Evolutionary conservation across 2,797 vertebrate genomes (phyloP).

Genomic region (Ciconia nigra): DNA sequence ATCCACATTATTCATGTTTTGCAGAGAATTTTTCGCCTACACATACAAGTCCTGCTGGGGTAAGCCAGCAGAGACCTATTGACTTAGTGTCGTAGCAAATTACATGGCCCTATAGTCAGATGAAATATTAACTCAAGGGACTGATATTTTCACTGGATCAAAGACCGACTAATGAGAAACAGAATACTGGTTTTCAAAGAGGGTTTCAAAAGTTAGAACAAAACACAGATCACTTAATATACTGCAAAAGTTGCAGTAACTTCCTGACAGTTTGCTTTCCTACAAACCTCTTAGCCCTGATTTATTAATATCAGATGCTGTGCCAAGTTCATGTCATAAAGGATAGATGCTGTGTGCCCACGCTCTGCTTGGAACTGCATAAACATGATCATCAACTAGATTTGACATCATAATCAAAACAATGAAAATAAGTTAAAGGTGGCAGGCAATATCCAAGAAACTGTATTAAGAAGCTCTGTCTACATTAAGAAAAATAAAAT

Average conservation of each 20-base stretch:
- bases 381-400: slow-evolving; percentile 25
- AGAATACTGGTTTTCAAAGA: slow-evolving; percentile 10
- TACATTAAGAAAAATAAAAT: slow-evolving; percentile 8
- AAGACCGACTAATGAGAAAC: slow-evolving; percentile 48
- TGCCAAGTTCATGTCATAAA: slow-evolving; percentile 15
- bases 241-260: slow-evolving; percentile 19
- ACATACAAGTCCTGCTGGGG: slow-evolving; percentile 16
- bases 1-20: slow-evolving; percentile 35
- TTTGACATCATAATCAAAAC: slow-evolving; percentile 30
- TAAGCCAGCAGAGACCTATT: slow-evolving; percentile 32
- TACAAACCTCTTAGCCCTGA: slow-evolving; percentile 43
- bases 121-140: slow-evolving; percentile 33
- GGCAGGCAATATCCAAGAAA: background rate
- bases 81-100: slow-evolving; percentile 38
- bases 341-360: slow-evolving; percentile 31
- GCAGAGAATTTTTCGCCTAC: slow-evolving; percentile 16
- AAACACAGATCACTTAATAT: slow-evolving; percentile 1
- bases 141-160: slow-evolving; percentile 35
- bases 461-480: background rate
- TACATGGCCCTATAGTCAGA: slow-evolving; percentile 17
- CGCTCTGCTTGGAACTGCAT: slow-evolving; percentile 5
- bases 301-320: slow-evolving; percentile 31
- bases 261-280: slow-evolving; percentile 1
- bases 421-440: slow-evolving; percentile 49
- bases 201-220: background rate